phyloP scores from a whole-genome alignment of 2,113 vertebrate species.

The Enhydra lutris region DNA sequence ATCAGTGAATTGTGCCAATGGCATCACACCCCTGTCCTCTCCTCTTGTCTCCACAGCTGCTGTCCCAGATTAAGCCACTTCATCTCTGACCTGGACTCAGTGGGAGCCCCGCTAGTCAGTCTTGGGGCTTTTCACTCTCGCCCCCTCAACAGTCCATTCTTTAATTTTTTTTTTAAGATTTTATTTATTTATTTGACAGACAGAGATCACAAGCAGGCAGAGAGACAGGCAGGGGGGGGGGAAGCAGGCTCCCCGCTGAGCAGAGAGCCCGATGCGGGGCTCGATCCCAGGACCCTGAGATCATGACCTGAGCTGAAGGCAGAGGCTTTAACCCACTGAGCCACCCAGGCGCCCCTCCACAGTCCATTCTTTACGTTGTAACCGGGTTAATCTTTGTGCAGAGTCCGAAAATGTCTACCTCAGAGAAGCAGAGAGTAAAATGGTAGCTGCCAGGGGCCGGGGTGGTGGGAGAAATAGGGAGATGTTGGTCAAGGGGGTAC shows the following conservation, averaged over 20 bases:
- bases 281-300: no score
- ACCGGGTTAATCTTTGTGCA: not conserved
- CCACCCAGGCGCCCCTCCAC: not conserved
- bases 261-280: no score
- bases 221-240: no score
- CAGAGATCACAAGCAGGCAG: no score
- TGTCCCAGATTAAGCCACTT: not conserved
- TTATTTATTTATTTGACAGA: no score
- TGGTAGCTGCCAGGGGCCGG: not conserved
- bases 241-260: no score
- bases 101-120: not conserved
- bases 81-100: not conserved
- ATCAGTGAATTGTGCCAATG: not conserved
- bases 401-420: not conserved
- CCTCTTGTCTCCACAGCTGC: rapidly evolving
- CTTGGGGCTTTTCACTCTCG: not conserved
- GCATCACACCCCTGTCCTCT: not conserved
- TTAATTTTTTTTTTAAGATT: no score
- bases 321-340: no score
- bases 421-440: not conserved
- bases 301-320: no score
- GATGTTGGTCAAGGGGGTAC: no score
- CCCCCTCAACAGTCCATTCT: not conserved
- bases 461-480: not conserved
- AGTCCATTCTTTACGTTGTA: not conserved